A percentile compares a stretch with the other conserved stretches of the same genome.
Evolutionary conservation across 2,888 invertebrate species (phyloP).

Genomic region (Callinectes sapidus): DNA sequence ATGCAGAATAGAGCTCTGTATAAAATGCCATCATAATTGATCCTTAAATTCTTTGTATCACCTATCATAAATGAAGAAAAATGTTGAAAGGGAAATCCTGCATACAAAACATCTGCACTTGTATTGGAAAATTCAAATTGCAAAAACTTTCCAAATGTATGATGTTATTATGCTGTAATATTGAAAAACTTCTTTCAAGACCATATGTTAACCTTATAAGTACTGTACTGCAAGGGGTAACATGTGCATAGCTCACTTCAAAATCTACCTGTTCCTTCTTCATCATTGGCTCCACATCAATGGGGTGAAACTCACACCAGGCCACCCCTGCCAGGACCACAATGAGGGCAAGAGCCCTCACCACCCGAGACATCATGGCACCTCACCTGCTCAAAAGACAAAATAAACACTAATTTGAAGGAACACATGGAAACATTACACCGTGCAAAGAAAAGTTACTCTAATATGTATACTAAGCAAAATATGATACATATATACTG

Average conservation of each 20-base stretch:
- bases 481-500: background rate
- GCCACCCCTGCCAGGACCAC: constrained; percentile 21
- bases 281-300: constrained; percentile 69
- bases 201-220: background rate
- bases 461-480: background rate
- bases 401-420: background rate
- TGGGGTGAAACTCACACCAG: constrained; percentile 61
- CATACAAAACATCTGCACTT: background rate
- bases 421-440: background rate
- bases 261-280: constrained; percentile 71
- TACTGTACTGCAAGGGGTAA: background rate
- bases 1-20: background rate
- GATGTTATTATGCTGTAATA: background rate
- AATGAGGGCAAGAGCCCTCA: background rate
- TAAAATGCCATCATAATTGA: too few relatives aligned
- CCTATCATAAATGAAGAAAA: background rate
- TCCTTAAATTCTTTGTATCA: background rate
- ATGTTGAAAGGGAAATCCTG: background rate
- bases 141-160: background rate
- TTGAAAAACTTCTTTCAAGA: background rate
- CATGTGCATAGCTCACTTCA: constrained; percentile 54
- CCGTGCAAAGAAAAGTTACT: background rate
- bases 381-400: background rate
- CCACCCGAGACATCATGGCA: constrained; percentile 30
- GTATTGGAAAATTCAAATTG: background rate